phyloP scores from a whole-genome alignment of 2,888 invertebrate species.

The Julus scanicus region DNA sequence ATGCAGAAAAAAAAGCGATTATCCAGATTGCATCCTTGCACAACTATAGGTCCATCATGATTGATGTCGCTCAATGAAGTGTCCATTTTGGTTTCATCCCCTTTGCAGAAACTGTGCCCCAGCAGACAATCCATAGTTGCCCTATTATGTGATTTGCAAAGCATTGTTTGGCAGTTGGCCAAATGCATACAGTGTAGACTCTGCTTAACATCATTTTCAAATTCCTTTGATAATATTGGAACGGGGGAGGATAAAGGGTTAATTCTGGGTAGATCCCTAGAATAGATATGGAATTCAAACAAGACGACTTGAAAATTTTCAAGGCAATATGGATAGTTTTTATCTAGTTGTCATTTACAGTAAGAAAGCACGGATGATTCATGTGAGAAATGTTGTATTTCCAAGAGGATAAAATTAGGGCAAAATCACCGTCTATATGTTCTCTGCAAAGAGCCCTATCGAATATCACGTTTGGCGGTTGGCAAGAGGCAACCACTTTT shows the following conservation, averaged over 20 bases:
- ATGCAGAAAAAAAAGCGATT: background rate
- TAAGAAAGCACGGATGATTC: too few species aligned
- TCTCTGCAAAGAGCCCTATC: background rate
- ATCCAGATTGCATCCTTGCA: background rate
- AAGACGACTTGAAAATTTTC: too few species aligned
- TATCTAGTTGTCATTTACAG: too few species aligned
- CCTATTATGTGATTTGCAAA: background rate
- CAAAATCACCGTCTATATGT: background rate
- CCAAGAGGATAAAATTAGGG: background rate
- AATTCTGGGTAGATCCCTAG: too few species aligned
- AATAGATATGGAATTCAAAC: too few species aligned
- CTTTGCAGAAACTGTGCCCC: background rate
- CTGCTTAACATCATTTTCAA: slow-evolving; percentile 4
- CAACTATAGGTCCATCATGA: background rate
- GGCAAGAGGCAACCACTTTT: slow-evolving; percentile 30
- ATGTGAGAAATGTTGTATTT: background rate
- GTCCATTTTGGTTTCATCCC: background rate
- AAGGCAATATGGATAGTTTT: too few species aligned
- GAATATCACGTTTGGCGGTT: slow-evolving; percentile 1
- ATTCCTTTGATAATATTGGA: background rate
- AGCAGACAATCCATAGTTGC: background rate
- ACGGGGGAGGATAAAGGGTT: too few species aligned
- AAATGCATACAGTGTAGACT: background rate
- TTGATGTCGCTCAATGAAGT: background rate
- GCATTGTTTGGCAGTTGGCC: background rate